Percentiles rank a stretch among this genome's conserved stretches.
These are phyloP conservation scores for Macroglossus sobrinus DNA, from an alignment of 2,113 vertebrate genomes.

Conservation along the genomic window DNA sequence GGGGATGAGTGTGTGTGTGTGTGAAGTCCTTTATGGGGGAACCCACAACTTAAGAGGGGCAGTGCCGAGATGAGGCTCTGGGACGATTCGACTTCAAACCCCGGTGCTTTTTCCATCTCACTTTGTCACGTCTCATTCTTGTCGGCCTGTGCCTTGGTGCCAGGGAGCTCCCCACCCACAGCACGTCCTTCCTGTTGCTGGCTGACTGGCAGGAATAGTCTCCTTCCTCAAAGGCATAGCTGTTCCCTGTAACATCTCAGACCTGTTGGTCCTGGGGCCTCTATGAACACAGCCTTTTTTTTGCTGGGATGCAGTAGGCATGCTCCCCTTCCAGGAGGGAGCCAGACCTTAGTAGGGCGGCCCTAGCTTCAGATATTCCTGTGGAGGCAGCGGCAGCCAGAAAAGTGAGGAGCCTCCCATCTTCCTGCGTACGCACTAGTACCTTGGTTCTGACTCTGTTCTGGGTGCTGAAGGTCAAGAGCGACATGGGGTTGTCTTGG, in stretches of 20 bases:
- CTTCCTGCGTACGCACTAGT: neutral
- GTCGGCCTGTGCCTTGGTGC: neutral
- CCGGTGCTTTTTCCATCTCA: neutral
- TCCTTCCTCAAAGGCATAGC: neutral
- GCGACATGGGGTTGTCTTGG: rapidly evolving
- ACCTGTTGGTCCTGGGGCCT: neutral
- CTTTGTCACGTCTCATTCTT: neutral
- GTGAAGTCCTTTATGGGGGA: neutral
- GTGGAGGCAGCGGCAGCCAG: neutral
- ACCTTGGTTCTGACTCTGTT: neutral
- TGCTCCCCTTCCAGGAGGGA: neutral
- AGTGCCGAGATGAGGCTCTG: neutral
- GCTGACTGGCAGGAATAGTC: neutral
- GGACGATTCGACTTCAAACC: neutral
- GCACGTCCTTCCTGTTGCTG: neutral
- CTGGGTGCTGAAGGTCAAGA: neutral
- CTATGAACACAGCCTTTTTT: neutral
- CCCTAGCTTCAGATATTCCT: neutral
- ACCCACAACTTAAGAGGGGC: neutral
- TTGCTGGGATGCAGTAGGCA: rapidly evolving
- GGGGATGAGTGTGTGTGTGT: neutral
- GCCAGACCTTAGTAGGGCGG: neutral
- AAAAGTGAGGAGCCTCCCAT: neutral
- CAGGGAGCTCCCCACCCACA: neutral
- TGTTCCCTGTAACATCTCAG: neutral